Evolutionary conservation across 2,888 invertebrate species (phyloP).

Genomic region (Cerastis leucographa): DNA sequence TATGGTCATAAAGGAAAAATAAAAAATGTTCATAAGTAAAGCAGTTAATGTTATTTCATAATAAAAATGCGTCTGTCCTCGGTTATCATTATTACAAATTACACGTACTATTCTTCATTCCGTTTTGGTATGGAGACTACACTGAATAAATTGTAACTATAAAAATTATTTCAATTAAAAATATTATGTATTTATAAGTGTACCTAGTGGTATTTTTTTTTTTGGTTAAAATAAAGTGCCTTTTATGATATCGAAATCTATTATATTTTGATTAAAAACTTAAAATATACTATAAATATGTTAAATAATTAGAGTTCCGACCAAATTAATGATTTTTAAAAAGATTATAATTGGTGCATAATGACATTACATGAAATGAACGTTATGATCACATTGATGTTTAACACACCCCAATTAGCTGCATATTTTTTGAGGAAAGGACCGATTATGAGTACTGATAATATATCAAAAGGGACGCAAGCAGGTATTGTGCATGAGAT

Average conservation of each 20-base stretch:
- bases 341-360: conserved; percentile 32
- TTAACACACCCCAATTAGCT: conserved; percentile 27
- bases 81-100: conserved; percentile 24
- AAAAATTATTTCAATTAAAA: conserved; percentile 13
- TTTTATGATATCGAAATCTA: conserved; percentile 70
- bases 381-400: conserved; percentile 23
- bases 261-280: conserved; percentile 64
- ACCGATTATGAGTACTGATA: conserved; percentile 21
- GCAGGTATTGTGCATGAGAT: conserved; percentile 48
- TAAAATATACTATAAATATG: conserved; percentile 53
- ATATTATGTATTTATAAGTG: conserved; percentile 51
- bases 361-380: conserved; percentile 51
- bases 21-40: conserved; percentile 57
- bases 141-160: conserved; percentile 8
- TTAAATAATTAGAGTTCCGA: conserved; percentile 43
- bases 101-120: conserved; percentile 42
- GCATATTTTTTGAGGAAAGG: conserved; percentile 33
- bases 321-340: conserved; percentile 39
- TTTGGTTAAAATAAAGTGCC: conserved; percentile 80
- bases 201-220: conserved; percentile 75
- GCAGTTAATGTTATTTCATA: conserved; percentile 51
- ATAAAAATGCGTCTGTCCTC: conserved; percentile 35
- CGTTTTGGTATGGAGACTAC: conserved; percentile 40
- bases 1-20: conserved; percentile 12
- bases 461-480: conserved; percentile 16